These are phyloP conservation scores for Saccostrea cuccullata DNA, from an alignment of 1,140 invertebrate genomes.

Conservation along the genomic window DNA sequence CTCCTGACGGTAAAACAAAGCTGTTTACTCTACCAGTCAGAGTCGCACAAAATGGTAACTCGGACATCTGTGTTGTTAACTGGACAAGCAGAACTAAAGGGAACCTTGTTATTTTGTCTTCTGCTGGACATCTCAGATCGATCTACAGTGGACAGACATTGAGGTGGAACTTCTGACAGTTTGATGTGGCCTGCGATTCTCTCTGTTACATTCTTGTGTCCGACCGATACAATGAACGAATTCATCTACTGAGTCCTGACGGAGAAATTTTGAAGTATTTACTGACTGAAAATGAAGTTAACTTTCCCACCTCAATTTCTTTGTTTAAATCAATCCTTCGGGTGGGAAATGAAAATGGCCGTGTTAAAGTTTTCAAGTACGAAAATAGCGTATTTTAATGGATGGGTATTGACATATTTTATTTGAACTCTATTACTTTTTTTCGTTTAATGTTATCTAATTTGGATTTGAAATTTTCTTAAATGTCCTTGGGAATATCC, in stretches of 20 bases:
- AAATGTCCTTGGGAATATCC: too few relatives aligned
- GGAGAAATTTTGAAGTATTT: background rate
- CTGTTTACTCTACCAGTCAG: background rate
- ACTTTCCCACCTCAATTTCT: background rate
- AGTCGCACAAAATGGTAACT: conserved; percentile 6
- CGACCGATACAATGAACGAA: background rate
- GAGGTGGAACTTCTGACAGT: background rate
- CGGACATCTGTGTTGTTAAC: background rate
- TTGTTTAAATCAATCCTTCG: background rate
- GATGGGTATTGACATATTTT: too few relatives aligned
- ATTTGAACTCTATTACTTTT: too few relatives aligned
- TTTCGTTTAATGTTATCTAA: too few relatives aligned
- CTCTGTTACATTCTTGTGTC: background rate
- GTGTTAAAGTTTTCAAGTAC: background rate
- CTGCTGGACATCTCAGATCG: background rate
- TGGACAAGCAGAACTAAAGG: background rate
- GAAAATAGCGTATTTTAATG: too few relatives aligned
- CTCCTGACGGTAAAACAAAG: background rate
- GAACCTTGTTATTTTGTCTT: background rate
- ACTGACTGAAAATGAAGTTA: background rate
- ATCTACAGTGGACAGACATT: background rate
- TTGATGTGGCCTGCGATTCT: background rate
- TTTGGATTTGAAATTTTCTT: too few relatives aligned
- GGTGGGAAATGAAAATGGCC: background rate
- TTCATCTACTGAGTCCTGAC: conserved; percentile 3